Percentiles rank a stretch among this genome's conserved stretches.
Evolutionary conservation across 92 coral and sea anemone species (phyloP).

Genomic region (Nematostella vectensis): DNA sequence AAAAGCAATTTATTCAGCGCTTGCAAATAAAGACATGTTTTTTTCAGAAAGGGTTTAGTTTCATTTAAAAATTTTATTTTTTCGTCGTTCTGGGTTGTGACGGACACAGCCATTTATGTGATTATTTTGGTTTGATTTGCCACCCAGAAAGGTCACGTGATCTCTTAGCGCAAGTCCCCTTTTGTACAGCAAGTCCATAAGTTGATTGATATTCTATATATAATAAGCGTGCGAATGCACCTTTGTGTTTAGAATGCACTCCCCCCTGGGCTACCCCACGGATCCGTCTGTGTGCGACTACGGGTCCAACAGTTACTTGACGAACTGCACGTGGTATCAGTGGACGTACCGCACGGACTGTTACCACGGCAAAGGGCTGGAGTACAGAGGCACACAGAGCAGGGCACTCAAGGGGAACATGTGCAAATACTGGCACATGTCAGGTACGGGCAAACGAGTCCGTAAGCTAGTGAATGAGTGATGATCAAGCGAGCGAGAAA

Average conservation of each 20-base stretch:
- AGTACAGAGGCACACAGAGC: slow-evolving; percentile 48
- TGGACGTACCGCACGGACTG: slow-evolving; percentile 68
- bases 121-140: too few relatives aligned
- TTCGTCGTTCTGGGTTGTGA: too few relatives aligned
- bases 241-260: slow-evolving; percentile 42
- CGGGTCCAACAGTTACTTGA: slow-evolving; percentile 25
- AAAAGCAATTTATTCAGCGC: too few relatives aligned
- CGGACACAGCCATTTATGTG: too few relatives aligned
- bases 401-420: slow-evolving; percentile 8
- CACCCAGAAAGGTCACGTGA: too few relatives aligned
- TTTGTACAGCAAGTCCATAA: too few relatives aligned
- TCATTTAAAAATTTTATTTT: too few relatives aligned
- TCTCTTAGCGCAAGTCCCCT: too few relatives aligned
- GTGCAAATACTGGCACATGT: slow-evolving; percentile 57
- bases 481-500: neutral
- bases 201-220: too few relatives aligned
- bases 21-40: too few relatives aligned
- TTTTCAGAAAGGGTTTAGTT: too few relatives aligned
- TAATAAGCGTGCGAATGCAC: too few relatives aligned
- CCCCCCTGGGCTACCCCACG: slow-evolving; percentile 89
- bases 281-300: slow-evolving; percentile 77
- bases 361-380: slow-evolving; percentile 55
- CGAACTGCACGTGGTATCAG: slow-evolving; percentile 45
- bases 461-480: slow-evolving; percentile 3
- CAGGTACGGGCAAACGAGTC: slow-evolving; percentile 8